Conservation (phyloP, 2,888 invertebrate genomes). For the Plagiodera versicolora region DNA sequence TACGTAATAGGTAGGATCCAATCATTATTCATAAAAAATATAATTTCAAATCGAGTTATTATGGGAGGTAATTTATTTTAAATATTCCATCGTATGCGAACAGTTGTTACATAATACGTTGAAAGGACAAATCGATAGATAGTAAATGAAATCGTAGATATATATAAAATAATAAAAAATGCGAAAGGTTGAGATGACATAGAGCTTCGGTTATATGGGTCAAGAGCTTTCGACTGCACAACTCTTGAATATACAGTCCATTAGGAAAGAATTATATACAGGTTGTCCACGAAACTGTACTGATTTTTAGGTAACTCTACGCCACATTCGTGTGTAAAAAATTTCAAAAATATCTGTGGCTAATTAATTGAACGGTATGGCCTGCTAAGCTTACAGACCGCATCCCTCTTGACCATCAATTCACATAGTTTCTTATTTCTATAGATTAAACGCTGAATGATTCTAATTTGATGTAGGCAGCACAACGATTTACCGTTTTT, state of each 20-base stretch:
- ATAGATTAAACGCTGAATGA: too few relatives aligned
- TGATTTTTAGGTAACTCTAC: too few relatives aligned
- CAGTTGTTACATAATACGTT: constrained; percentile 12
- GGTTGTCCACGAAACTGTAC: too few relatives aligned
- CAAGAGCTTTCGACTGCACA: not conserved
- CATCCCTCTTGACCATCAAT: too few relatives aligned
- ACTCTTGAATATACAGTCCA: not conserved
- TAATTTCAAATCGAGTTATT: constrained; percentile 10
- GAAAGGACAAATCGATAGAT: constrained; percentile 15
- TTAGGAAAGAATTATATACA: too few relatives aligned
- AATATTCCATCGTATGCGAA: constrained; percentile 10
- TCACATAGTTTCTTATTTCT: too few relatives aligned
- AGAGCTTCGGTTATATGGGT: not conserved
- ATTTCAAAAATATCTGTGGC: too few relatives aligned
- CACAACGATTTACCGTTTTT: too few relatives aligned
- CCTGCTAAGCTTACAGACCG: too few relatives aligned
- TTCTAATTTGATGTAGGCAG: too few relatives aligned
- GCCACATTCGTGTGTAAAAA: too few relatives aligned
- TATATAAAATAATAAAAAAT: constrained; percentile 4
- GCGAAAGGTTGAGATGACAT: not conserved
- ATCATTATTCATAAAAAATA: not conserved
- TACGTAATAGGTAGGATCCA: not conserved
- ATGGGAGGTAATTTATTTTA: constrained; percentile 11
- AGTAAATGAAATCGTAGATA: not conserved
- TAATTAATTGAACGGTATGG: too few relatives aligned